Percentiles rank a stretch among this genome's conserved stretches.
Evolutionary conservation across 2,797 vertebrate genomes (phyloP).

Genomic region (Labroides dimidiatus): DNA sequence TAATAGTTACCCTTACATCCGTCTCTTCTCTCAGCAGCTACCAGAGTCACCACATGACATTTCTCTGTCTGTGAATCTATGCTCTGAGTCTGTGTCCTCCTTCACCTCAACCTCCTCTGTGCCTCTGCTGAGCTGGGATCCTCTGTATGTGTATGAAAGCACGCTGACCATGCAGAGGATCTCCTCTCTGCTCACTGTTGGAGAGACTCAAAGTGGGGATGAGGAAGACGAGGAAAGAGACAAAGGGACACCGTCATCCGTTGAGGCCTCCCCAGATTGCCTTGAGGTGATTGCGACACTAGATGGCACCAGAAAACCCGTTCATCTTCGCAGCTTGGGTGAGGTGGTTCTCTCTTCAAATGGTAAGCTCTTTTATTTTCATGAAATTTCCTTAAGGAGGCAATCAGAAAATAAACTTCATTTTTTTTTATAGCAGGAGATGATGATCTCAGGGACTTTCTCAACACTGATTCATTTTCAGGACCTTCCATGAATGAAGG

Average conservation of each 20-base stretch:
- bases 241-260: constrained; percentile 14
- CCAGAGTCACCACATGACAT: constrained; percentile 3
- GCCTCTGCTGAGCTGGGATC: constrained; percentile 21
- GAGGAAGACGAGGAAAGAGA: constrained; percentile 38
- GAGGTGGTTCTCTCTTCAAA: constrained; percentile 35
- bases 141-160: constrained; percentile 33
- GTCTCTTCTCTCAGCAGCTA: constrained; percentile 19
- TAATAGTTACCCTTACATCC: neutral
- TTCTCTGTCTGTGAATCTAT: constrained; percentile 40
- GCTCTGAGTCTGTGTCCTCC: constrained; percentile 39
- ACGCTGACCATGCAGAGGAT: constrained; percentile 58
- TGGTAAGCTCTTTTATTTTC: constrained; percentile 28
- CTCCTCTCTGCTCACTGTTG: constrained; percentile 52
- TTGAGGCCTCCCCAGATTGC: neutral
- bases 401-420: neutral
- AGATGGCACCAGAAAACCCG: constrained; percentile 57
- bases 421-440: constrained; percentile 14
- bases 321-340: constrained; percentile 20
- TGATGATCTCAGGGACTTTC: constrained; percentile 24
- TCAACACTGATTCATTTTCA: constrained; percentile 23
- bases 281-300: constrained; percentile 49
- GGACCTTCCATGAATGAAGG: constrained; percentile 10
- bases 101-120: constrained; percentile 60
- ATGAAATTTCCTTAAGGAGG: neutral
- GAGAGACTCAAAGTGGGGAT: constrained; percentile 32